Evolutionary conservation across 2,113 vertebrate species (phyloP).

Genomic region (Orthochromis indermauri): DNA sequence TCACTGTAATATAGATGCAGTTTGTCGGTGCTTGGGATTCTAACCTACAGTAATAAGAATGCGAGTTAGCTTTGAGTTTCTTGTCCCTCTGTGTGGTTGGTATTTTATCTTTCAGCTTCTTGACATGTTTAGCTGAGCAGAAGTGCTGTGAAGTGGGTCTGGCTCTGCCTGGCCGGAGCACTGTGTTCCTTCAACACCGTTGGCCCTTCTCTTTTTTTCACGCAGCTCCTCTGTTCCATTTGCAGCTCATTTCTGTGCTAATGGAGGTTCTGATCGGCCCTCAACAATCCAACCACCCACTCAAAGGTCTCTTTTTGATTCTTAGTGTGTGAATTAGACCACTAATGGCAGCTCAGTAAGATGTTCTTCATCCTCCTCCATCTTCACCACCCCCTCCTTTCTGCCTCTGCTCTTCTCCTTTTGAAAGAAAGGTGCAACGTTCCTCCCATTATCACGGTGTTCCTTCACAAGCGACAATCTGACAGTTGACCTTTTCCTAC

Average conservation of each 20-base stretch:
- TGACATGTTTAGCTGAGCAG: not conserved
- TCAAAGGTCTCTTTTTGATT: conserved; percentile 37
- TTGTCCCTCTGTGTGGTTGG: not conserved
- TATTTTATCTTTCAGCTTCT: not conserved
- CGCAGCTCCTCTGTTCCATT: conserved; percentile 14
- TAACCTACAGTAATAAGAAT: not conserved
- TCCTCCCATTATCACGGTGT: conserved; percentile 22
- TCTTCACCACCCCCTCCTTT: conserved; percentile 9
- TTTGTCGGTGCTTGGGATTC: not conserved
- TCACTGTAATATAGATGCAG: not conserved
- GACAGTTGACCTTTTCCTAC: conserved; percentile 6
- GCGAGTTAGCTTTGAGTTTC: not conserved
- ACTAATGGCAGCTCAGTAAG: conserved; percentile 56
- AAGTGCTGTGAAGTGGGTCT: not conserved
- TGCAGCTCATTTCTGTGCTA: conserved; percentile 40
- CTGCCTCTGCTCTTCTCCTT: not conserved
- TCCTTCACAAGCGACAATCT: not conserved
- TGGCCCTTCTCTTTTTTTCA: not conserved
- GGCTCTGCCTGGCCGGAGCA: not conserved
- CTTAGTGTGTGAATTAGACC: conserved; percentile 51
- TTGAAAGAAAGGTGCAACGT: not conserved
- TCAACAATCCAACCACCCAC: conserved; percentile 45
- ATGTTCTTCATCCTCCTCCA: conserved; percentile 42
- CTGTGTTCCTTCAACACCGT: not conserved
- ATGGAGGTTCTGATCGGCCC: conserved; percentile 50